phyloP scores from a whole-genome alignment of 2,888 invertebrate genomes.

The Abscondita cerata region DNA sequence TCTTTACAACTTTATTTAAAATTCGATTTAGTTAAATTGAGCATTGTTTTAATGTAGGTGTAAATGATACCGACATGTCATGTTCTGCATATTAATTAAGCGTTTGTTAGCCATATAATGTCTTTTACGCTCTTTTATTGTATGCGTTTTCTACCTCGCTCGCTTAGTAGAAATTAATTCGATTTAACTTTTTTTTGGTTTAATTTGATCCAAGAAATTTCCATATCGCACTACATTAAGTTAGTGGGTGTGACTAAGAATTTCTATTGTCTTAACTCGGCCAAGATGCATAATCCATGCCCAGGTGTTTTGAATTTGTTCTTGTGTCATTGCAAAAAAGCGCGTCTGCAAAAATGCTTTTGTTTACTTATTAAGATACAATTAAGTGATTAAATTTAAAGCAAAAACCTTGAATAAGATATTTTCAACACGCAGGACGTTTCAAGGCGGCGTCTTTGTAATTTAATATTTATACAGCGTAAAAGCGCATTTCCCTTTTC shows the following conservation, averaged over 20 bases:
- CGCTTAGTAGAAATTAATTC: conserved; percentile 14
- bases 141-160: conserved; percentile 20
- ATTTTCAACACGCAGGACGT: too few relatives aligned
- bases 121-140: conserved; percentile 28
- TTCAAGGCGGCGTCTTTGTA: too few relatives aligned
- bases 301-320: conserved; percentile 34
- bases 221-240: conserved; percentile 36
- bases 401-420: not conserved
- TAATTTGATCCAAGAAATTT: conserved; percentile 36
- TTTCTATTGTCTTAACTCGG: conserved; percentile 45
- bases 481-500: too few relatives aligned
- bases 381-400: not conserved
- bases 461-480: too few relatives aligned
- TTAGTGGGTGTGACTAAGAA: conserved; percentile 42
- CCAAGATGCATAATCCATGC: conserved; percentile 38
- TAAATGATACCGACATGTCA: conserved; percentile 35
- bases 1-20: conserved; percentile 44
- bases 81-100: conserved; percentile 40
- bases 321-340: conserved; percentile 26
- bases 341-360: conserved; percentile 11
- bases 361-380: conserved; percentile 7
- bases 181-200: conserved; percentile 18
- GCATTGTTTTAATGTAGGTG: conserved; percentile 41
- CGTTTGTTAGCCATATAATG: conserved; percentile 24
- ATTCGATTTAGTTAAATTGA: conserved; percentile 39